Base-by-base conservation (phyloP, 2,797 vertebrate genomes). In the Acropternis orthonyx region DNA sequence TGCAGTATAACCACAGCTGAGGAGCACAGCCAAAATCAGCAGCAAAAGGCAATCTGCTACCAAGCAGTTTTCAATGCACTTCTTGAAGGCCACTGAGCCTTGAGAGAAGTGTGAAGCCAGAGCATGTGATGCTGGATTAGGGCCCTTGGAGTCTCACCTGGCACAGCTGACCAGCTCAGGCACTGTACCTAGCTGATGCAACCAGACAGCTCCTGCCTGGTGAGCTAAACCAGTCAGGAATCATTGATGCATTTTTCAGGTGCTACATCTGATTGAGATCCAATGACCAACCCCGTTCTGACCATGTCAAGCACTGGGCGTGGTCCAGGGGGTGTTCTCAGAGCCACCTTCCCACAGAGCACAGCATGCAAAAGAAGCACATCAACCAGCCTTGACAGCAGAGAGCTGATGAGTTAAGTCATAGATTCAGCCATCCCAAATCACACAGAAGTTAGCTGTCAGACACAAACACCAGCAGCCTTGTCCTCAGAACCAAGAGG, bases 121-220 rank as follows among this genome's bases (percentile, higher is more conserved):
- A 51, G 71, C 2, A 0, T 69, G 36, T 55, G 91, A 85, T 78
- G 55, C 26, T 91, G 67, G 58, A 79, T 89, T 55, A 89, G 39
- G 27, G 71, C 63, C 39, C 54, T 62, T 52, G 49, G 27, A 81
- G 55, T 34, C 22, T 73, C 84, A 92, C 55, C 86, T 85, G 89
- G 55, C 63, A 85, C 46, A 79, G 36, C 63, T 89, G 48, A 51
- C 1, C 1, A 37, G 41, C 28, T 82, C 24, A 54, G 56, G 69
- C 27, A 9, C 36, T 15, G 13, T 34, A 62, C 22, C 34, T 51
- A 78, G 83, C 54, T 88, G 68, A 72, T 5, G 3, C 46, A 78
- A 52, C 63, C 32, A 69, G 58, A 44, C 72, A 88, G 61, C 9
- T 89, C 85, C 75, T 73, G n/a, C 56, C 21, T 24, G 32, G 49